phyloP scores from a whole-genome alignment of 2,888 invertebrate species.

The Bugula neritina region DNA sequence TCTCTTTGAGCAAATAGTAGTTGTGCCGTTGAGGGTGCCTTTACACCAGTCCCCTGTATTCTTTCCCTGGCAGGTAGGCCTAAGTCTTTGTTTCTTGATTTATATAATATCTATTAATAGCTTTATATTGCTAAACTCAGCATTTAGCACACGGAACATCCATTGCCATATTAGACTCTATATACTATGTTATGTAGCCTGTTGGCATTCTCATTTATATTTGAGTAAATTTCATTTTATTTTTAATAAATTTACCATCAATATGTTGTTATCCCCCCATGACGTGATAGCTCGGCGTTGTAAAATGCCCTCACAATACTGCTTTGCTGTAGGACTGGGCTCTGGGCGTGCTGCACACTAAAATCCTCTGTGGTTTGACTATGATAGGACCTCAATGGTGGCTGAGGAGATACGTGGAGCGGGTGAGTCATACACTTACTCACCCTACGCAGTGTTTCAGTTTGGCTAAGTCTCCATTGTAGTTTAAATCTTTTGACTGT shows the following conservation, averaged over 20 bases:
- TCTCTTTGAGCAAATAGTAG: constrained; percentile 77
- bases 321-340: constrained; percentile 78
- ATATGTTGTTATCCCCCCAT: too few relatives aligned
- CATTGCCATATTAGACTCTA: too few relatives aligned
- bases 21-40: constrained; percentile 86
- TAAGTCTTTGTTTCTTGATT: neutral
- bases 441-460: too few relatives aligned
- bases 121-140: neutral
- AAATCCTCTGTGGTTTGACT: constrained; percentile 89
- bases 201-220: too few relatives aligned
- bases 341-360: constrained; percentile 90
- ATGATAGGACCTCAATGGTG: constrained; percentile 96
- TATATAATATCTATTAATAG: neutral
- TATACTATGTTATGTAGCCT: too few relatives aligned
- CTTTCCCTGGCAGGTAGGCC: constrained; percentile 57
- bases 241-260: too few relatives aligned
- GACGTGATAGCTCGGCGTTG: too few relatives aligned
- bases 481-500: too few relatives aligned
- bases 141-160: too few relatives aligned
- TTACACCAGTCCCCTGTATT: constrained; percentile 75
- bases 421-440: constrained; percentile 57
- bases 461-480: too few relatives aligned
- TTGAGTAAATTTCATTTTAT: too few relatives aligned
- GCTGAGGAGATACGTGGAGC: constrained; percentile 84
- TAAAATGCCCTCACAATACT: too few relatives aligned